Percentiles rank a stretch among this genome's conserved stretches.
phyloP scores from a whole-genome alignment of 2,113 vertebrate species.

The Haplochromis vanheusdeni region DNA sequence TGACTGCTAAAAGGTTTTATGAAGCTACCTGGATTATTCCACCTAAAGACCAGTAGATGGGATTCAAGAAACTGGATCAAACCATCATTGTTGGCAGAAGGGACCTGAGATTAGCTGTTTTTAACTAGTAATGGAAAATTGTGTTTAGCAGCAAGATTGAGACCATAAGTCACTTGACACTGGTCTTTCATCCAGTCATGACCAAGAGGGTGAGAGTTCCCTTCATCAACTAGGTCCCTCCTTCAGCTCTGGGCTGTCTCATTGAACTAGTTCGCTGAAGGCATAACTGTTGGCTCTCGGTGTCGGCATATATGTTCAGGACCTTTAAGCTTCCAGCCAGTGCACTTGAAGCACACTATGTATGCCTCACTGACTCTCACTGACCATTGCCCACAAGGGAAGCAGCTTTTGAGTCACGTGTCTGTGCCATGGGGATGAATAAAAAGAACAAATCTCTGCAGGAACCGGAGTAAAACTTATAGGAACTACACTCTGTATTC shows the following conservation, averaged over 20 bases:
- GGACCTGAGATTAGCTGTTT: not conserved
- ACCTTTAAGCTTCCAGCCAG: not conserved
- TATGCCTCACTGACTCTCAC: not conserved
- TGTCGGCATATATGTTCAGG: not conserved
- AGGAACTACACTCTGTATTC: not conserved
- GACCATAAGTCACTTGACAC: not conserved
- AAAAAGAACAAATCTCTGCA: not conserved
- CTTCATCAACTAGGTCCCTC: not conserved
- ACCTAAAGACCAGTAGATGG: not conserved
- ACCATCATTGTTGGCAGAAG: not conserved
- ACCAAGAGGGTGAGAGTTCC: not conserved
- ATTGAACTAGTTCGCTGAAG: not conserved
- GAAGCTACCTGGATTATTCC: not conserved
- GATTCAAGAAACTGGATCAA: not conserved
- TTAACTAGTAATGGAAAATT: not conserved
- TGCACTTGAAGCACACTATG: not conserved
- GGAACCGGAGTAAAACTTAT: not conserved
- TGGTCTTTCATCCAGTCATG: not conserved
- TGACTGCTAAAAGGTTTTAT: constrained; percentile 25
- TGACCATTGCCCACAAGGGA: not conserved
- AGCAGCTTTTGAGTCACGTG: not conserved
- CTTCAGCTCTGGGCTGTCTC: not conserved
- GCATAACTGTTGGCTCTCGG: not conserved
- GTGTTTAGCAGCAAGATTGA: not conserved
- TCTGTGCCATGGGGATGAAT: not conserved